Conservation (phyloP, 2,888 invertebrate genomes). For the Drosophila colorata region DNA sequence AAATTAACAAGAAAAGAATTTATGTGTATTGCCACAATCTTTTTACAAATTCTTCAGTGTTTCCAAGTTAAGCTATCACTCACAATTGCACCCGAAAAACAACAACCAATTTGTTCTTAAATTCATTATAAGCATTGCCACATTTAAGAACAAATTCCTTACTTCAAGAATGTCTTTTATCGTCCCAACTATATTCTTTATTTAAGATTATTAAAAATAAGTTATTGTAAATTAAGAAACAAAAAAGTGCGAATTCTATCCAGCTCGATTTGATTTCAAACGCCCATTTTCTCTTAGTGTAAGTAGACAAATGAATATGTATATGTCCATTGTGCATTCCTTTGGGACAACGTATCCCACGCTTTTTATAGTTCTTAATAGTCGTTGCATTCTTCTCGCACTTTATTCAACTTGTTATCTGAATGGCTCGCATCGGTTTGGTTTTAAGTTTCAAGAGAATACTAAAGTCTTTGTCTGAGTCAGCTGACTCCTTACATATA, state of each 20-base stretch:
- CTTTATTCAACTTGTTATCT: not conserved
- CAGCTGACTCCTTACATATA: not conserved
- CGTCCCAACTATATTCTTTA: too few species aligned
- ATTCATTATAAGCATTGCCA: too few species aligned
- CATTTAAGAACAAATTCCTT: too few species aligned
- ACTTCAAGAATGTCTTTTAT: too few species aligned
- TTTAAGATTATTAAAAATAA: too few species aligned
- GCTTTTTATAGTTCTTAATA: not conserved
- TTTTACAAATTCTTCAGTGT: not conserved
- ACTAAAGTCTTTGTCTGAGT: not conserved
- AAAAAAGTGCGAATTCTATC: too few species aligned
- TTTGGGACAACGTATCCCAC: not conserved
- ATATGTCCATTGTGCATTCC: not conserved
- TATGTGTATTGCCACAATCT: not conserved
- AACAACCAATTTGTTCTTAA: not conserved
- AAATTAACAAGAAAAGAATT: slow-evolving; percentile 10
- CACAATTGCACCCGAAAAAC: not conserved
- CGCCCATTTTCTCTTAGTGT: not conserved
- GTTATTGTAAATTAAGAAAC: too few species aligned
- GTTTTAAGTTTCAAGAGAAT: not conserved
- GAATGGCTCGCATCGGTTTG: not conserved
- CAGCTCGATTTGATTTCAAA: too few species aligned
- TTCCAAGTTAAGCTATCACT: too few species aligned
- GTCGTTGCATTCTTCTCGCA: not conserved
- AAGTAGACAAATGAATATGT: not conserved